These are phyloP conservation scores for Ectemnius lituratus DNA, from an alignment of 2,888 invertebrate species.

Conservation along the genomic window DNA sequence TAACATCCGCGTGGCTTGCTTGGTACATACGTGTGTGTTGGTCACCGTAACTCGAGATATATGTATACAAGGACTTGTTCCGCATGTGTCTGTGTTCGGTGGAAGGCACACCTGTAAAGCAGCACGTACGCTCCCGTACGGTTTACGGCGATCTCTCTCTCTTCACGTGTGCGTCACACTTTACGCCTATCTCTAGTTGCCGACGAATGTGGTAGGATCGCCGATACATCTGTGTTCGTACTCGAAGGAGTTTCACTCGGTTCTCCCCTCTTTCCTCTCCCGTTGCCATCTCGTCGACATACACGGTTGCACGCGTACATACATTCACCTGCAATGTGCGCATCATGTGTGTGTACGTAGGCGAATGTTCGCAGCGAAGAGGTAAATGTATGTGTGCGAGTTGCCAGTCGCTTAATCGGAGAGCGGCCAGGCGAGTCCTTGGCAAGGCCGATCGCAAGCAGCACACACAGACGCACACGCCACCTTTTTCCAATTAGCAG, in stretches of 20 bases:
- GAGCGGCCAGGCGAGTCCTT: conserved; percentile 65
- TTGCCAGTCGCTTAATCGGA: conserved; percentile 46
- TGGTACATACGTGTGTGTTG: conserved; percentile 5
- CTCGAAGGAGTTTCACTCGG: conserved; percentile 47
- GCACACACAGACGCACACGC: conserved; percentile 41
- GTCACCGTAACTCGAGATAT: conserved; percentile 21
- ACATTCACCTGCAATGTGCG: neutral
- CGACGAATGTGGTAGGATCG: conserved; percentile 33
- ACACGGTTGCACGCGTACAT: neutral
- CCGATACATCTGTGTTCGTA: conserved; percentile 13
- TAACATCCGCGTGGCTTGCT: conserved; percentile 45
- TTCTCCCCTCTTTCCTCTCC: neutral
- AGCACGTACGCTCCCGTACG: conserved; percentile 30
- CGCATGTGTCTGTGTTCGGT: neutral
- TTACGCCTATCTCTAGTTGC: conserved; percentile 41
- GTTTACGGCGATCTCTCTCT: conserved; percentile 13
- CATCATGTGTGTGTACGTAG: neutral
- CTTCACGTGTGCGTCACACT: conserved; percentile 41
- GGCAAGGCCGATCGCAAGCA: conserved; percentile 66
- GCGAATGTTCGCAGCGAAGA: neutral
- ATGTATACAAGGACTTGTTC: conserved; percentile 21
- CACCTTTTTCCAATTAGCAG: conserved; percentile 59
- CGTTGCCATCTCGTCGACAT: conserved; percentile 5
- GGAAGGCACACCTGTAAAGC: conserved; percentile 30
- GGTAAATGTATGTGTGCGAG: neutral